Evolutionary conservation across 1,140 invertebrate genomes (phyloP).

Genomic region (Melitaea cinxia): DNA sequence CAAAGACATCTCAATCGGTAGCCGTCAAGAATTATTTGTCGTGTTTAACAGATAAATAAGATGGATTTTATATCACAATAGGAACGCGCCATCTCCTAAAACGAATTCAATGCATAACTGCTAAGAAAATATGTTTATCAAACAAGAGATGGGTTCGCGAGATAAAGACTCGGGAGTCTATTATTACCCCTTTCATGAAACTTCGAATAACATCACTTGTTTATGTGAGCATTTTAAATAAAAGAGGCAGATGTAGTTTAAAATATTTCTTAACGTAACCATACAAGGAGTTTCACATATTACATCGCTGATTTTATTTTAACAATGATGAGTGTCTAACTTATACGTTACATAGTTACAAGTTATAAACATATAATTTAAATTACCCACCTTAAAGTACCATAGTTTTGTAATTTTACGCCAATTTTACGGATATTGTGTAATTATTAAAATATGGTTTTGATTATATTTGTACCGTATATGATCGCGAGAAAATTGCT

Average conservation of each 20-base stretch:
- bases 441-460: conserved; percentile 4
- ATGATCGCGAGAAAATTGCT: background rate
- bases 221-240: conserved; percentile 31
- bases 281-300: background rate
- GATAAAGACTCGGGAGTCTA: conserved; percentile 65
- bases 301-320: too few relatives aligned
- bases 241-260: conserved; percentile 20
- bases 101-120: conserved; percentile 59
- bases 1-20: conserved; percentile 75
- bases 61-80: conserved; percentile 72
- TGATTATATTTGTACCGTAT: background rate
- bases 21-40: conserved; percentile 69
- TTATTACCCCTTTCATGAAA: conserved; percentile 68
- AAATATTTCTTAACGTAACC: background rate
- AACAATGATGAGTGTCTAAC: background rate
- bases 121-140: conserved; percentile 75
- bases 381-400: too few relatives aligned
- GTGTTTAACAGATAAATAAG: conserved; percentile 77
- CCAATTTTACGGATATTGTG: conserved; percentile 14
- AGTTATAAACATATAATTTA: too few relatives aligned
- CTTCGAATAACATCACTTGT: conserved; percentile 21
- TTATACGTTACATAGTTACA: background rate
- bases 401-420: background rate
- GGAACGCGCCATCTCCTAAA: conserved; percentile 48
- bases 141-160: conserved; percentile 64